Evolutionary conservation across 2,797 vertebrate genomes (phyloP), one percentile per base, ranked within the genome.

Genomic region (Peromyscus eremicus): DNA sequence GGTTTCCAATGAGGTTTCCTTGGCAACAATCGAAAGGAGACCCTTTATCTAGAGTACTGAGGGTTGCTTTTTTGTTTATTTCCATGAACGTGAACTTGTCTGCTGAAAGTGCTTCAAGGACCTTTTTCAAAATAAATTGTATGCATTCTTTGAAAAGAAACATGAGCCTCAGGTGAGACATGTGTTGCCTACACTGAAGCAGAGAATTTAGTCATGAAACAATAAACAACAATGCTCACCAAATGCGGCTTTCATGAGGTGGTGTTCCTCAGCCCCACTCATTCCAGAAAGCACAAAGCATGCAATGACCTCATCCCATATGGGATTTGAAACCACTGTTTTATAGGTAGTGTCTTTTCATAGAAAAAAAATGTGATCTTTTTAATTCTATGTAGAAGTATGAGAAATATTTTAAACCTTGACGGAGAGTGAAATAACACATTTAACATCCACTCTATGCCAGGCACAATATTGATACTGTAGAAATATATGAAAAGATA

Each of bases 1-100:
- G 84, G 76, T 46, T 96, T 96, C 70, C 62, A 32, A 55, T 37
- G 87, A 89, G 68, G 60, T 98, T 86, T 97, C 97, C 94, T 95
- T 97, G 94, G 95, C 76, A 98, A 96, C 92, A 81, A 57, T 68
- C 1, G 11, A 96, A 92, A 94, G 76, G 29, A 94, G 6, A 25
- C 62, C 71, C 86, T 96, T 97, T 95, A 95, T 97, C 83, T 94
- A 34, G 85, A 86, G 13, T 87, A 49, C 0, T 29, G 70, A 94
- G 91, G 34, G 57, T 29, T 92, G n/a, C 32, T 91, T 91, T 94
- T 94, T 73, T 94, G 91, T 71, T 94, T 87, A 27, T 46, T 19
- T 46, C 32, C 27, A 25, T 21, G 43, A 76, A 94, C 6, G 70
- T 43, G 95, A 94, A 91, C 43, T 89, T 94, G 40, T 60, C 66